A percentile compares a stretch with the other conserved stretches of the same genome.
These are phyloP conservation scores for Trissolcus brochymenae DNA, from an alignment of 2,888 invertebrate genomes.

Conservation along the genomic window DNA sequence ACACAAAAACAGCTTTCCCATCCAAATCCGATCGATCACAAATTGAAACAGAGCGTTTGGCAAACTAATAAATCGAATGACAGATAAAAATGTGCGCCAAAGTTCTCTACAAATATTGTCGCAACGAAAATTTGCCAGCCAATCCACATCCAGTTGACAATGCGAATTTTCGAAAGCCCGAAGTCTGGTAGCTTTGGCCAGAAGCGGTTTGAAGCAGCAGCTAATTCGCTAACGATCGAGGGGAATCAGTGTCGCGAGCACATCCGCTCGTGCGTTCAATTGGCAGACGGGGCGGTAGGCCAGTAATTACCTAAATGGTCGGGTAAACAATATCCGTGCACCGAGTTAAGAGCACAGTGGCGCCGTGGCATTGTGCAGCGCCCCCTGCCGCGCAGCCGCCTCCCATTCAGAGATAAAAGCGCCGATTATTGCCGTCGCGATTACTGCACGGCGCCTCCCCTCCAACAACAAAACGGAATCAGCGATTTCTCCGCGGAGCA, in stretches of 20 bases:
- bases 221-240: constrained; percentile 60
- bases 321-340: constrained; percentile 75
- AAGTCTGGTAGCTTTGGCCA: constrained; percentile 53
- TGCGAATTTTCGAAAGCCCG: constrained; percentile 54
- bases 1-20: too few relatives aligned
- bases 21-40: neutral
- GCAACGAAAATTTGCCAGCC: constrained; percentile 29
- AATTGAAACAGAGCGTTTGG: neutral
- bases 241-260: constrained; percentile 67
- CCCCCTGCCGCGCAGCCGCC: constrained; percentile 21
- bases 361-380: constrained; percentile 34
- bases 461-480: constrained; percentile 49
- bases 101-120: constrained; percentile 47
- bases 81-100: constrained; percentile 21
- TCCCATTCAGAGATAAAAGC: constrained; percentile 52
- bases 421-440: constrained; percentile 55
- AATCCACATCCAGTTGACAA: constrained; percentile 48
- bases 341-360: constrained; percentile 70
- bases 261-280: constrained; percentile 71
- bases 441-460: constrained; percentile 48
- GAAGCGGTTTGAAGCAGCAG: constrained; percentile 54
- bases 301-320: constrained; percentile 76
- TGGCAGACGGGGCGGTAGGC: constrained; percentile 72
- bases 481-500: constrained; percentile 53
- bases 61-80: constrained; percentile 24